Evolutionary conservation across 2,888 invertebrate species (phyloP), one percentile per base, ranked within the genome.

Genomic region (Sphecodes monilicornis): DNA sequence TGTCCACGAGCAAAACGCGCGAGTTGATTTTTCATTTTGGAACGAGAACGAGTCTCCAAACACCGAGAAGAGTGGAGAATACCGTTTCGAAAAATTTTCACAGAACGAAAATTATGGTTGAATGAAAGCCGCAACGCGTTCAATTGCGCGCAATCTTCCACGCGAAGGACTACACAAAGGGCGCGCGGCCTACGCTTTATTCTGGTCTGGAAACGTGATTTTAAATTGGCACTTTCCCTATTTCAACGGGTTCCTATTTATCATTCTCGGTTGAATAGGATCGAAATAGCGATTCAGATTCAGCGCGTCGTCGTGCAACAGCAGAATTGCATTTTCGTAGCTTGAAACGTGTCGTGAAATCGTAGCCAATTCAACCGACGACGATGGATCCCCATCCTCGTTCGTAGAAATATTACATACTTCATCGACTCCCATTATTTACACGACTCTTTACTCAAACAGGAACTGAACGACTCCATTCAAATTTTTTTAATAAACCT

Each of bases 271-370:
- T 11, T 22, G 75, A 71, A 69, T 50, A 32, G 66, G 68, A 75
- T 75, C 70, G 77, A 74, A 80, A 82, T 78, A 66, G 78, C 46
- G 50, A 80, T 76, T 80, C 70, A 76, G 76, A 80, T 71, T 50
- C 76, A 50, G 26, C 71, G 76, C 71, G 32, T 18, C 16, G 57
- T 18, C 72, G 78, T 32, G 39, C 79, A 26, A 79, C 74, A 54
- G 66, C 41, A 43, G 73, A 78, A 78, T 80, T 68, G 78, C 43
- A 66, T 84, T 84, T 66, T 68, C 54, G 39, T 66, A 8, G 73
- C 43, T 39, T 46, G 26, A 72, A 68, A 82, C 76, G 80, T 76
- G 80, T 80, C 76, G 64, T 29, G 76, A 77, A 80, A 80, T 70
- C 71, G 71, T 32, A 71, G 36, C 71, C 64, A 64, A 75, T 79